Evolutionary conservation across 2,797 vertebrate species (phyloP).

Genomic region (Gymnoscopelus microlampas): DNA sequence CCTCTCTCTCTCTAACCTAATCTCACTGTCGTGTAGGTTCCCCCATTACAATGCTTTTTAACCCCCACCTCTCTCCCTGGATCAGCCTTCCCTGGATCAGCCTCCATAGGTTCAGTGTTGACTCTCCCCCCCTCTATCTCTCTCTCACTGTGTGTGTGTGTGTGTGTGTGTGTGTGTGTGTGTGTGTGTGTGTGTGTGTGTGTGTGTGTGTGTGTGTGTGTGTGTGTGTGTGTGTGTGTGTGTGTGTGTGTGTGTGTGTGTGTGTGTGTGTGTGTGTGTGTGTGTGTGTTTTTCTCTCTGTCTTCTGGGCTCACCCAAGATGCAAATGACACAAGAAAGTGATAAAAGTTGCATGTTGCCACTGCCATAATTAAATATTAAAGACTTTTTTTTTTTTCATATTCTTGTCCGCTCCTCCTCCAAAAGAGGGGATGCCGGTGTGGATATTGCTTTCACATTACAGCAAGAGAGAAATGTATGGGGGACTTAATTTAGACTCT

Average conservation of each 20-base stretch:
- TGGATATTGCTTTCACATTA: constrained; percentile 83
- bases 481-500: constrained; percentile 69
- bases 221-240: no score
- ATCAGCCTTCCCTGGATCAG: constrained; percentile 16
- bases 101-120: constrained; percentile 17
- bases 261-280: no score
- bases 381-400: constrained; percentile 61
- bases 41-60: constrained; percentile 1
- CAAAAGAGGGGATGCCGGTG: constrained; percentile 73
- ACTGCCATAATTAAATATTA: constrained; percentile 84
- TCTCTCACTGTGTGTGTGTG: not conserved
- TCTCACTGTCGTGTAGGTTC: constrained; percentile 19
- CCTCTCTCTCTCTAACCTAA: constrained; percentile 28
- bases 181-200: no score
- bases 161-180: not conserved
- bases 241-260: no score
- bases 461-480: constrained; percentile 61
- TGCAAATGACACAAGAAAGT: constrained; percentile 83
- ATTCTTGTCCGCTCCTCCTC: constrained; percentile 23
- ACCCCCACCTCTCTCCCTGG: not conserved
- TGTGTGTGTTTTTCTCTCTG: constrained; percentile 47
- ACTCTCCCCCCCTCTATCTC: not conserved
- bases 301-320: constrained; percentile 76
- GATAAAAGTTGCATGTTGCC: constrained; percentile 84
- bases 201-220: no score